A percentile compares a stretch with the other conserved stretches of the same genome.
Evolutionary conservation across 2,888 invertebrate species (phyloP).

Genomic region (Hirudinaria manillensis): DNA sequence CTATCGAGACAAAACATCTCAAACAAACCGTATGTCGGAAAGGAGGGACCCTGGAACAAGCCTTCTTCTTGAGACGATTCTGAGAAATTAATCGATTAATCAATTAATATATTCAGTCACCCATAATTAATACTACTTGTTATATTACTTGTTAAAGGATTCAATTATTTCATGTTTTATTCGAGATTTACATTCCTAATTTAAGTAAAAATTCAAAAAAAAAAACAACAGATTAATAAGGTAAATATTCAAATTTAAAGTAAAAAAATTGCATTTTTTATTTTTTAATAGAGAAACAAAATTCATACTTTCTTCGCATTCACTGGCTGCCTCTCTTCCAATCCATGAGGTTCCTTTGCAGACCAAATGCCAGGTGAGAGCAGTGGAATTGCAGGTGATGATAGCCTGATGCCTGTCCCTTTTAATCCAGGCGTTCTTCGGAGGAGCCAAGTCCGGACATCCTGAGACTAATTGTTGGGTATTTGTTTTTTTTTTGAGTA

Average conservation of each 20-base stretch:
- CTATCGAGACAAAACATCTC: neutral
- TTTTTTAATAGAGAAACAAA: too few relatives aligned
- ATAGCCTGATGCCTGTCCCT: slow-evolving; percentile 22
- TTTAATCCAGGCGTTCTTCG: slow-evolving; percentile 19
- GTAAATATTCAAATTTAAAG: too few relatives aligned
- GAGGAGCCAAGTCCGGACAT: slow-evolving; percentile 29
- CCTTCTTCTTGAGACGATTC: slow-evolving; percentile 12
- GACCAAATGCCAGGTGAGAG: slow-evolving; percentile 29
- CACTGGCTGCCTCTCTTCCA: slow-evolving; percentile 13
- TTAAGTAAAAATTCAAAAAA: too few relatives aligned
- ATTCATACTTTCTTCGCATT: slow-evolving; percentile 14
- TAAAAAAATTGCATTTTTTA: too few relatives aligned
- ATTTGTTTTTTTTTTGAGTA: too few relatives aligned
- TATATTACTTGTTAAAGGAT: too few relatives aligned
- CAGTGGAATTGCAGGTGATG: slow-evolving; percentile 30
- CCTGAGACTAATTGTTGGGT: slow-evolving; percentile 22
- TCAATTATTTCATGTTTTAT: neutral
- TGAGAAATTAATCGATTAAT: neutral
- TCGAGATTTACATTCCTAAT: too few relatives aligned
- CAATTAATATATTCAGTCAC: too few relatives aligned
- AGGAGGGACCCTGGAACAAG: neutral
- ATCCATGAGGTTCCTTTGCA: slow-evolving; percentile 30
- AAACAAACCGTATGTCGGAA: slow-evolving; percentile 31
- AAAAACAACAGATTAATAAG: too few relatives aligned
- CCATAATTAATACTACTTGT: too few relatives aligned